Evolutionary conservation across 2,113 vertebrate species (phyloP).

Genomic region (Apistogramma diplotaenia): DNA sequence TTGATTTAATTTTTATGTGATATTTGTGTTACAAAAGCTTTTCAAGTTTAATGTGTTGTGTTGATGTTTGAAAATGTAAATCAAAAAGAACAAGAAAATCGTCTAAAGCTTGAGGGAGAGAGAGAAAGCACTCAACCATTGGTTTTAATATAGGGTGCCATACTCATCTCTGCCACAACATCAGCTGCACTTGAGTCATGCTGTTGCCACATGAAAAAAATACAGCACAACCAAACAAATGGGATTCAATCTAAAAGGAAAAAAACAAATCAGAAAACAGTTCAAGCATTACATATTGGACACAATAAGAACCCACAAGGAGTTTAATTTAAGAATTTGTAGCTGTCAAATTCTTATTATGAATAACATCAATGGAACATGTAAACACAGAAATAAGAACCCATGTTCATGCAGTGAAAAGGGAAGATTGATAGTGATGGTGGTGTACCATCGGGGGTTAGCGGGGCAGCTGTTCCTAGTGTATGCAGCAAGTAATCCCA

Average conservation of each 20-base stretch:
- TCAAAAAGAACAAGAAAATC: background rate
- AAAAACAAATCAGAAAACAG: background rate
- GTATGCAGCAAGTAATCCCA: constrained; percentile 59
- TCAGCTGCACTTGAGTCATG: constrained; percentile 38
- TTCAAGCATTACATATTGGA: background rate
- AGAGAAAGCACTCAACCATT: background rate
- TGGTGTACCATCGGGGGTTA: constrained; percentile 40
- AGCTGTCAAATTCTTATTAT: background rate
- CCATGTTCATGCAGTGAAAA: constrained; percentile 6
- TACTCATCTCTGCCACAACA: constrained; percentile 3
- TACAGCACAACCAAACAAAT: constrained; percentile 21
- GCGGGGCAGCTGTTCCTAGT: constrained; percentile 43
- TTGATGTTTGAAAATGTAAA: background rate
- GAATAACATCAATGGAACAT: background rate
- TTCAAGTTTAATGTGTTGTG: background rate
- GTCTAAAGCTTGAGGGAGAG: background rate
- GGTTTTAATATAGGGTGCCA: background rate
- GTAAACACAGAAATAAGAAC: background rate
- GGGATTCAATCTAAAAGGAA: background rate
- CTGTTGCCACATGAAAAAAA: constrained; percentile 23
- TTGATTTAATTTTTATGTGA: background rate
- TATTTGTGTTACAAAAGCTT: background rate
- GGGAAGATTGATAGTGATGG: constrained; percentile 47
- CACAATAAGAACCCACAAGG: background rate
- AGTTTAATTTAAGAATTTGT: background rate